Evolutionary conservation across 2,888 invertebrate species (phyloP).

Genomic region (Siphonodentalium dalli): DNA sequence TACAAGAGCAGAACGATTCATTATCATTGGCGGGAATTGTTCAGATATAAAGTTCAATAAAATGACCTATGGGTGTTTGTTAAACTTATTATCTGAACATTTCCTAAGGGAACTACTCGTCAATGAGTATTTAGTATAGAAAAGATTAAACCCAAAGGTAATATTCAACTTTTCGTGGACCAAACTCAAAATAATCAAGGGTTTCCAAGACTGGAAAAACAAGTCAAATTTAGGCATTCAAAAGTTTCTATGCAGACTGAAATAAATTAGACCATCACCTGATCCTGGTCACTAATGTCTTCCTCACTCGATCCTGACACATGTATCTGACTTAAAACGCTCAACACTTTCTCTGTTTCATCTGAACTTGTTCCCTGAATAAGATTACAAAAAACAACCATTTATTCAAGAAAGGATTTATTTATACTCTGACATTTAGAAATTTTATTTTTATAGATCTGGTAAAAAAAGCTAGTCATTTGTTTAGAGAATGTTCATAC

Average conservation of each 20-base stretch:
- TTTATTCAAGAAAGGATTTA: neutral
- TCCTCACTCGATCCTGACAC: constrained; percentile 57
- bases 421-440: too few relatives aligned
- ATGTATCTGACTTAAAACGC: constrained; percentile 61
- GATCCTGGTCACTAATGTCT: constrained; percentile 62
- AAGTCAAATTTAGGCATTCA: neutral
- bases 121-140: neutral
- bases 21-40: too few relatives aligned
- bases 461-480: too few relatives aligned
- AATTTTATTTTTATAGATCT: too few relatives aligned
- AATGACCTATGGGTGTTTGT: too few relatives aligned
- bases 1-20: too few relatives aligned
- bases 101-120: too few relatives aligned
- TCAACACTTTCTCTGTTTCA: constrained; percentile 53
- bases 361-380: constrained; percentile 41
- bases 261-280: constrained; percentile 34
- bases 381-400: neutral
- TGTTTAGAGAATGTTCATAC: too few relatives aligned
- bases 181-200: neutral
- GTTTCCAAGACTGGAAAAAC: neutral
- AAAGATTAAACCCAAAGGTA: neutral
- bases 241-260: neutral
- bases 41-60: too few relatives aligned
- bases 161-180: neutral
- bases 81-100: too few relatives aligned